These are phyloP conservation scores for Plecturocebus donacophilus DNA, from an alignment of 2,113 vertebrate species.

Conservation along the genomic window DNA sequence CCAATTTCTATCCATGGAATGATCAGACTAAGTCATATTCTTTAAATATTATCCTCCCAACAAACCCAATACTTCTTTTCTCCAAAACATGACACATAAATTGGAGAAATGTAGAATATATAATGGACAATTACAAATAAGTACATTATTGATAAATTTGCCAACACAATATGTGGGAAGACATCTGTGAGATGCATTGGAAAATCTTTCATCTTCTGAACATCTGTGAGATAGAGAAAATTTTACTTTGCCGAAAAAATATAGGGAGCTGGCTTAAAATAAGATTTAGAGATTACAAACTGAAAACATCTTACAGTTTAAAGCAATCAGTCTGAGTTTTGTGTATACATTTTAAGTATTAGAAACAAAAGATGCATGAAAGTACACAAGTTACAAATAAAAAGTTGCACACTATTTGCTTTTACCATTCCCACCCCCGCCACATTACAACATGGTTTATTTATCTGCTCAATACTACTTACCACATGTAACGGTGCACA, in stretches of 20 bases:
- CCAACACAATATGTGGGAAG: slow-evolving; percentile 83
- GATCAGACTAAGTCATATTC: neutral
- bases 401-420: slow-evolving; percentile 70
- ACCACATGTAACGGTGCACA: slow-evolving; percentile 82
- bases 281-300: slow-evolving; percentile 79
- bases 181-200: slow-evolving; percentile 84
- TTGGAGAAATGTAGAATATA: slow-evolving; percentile 77
- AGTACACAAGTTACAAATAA: slow-evolving; percentile 74
- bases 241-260: slow-evolving; percentile 80
- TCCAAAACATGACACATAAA: slow-evolving; percentile 69
- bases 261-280: slow-evolving; percentile 77
- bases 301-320: slow-evolving; percentile 80
- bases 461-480: slow-evolving; percentile 76
- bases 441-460: slow-evolving; percentile 67
- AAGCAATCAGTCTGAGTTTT: slow-evolving; percentile 80
- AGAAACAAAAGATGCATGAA: slow-evolving; percentile 77
- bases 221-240: slow-evolving; percentile 84
- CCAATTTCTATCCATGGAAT: slow-evolving; percentile 10
- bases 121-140: slow-evolving; percentile 80
- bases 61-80: slow-evolving; percentile 71
- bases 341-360: slow-evolving; percentile 80
- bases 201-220: slow-evolving; percentile 85
- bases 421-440: neutral
- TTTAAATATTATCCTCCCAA: slow-evolving; percentile 57
- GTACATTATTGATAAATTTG: slow-evolving; percentile 77